Evolutionary conservation across 2,113 vertebrate genomes (phyloP).

Genomic region (Podilymbus podiceps): DNA sequence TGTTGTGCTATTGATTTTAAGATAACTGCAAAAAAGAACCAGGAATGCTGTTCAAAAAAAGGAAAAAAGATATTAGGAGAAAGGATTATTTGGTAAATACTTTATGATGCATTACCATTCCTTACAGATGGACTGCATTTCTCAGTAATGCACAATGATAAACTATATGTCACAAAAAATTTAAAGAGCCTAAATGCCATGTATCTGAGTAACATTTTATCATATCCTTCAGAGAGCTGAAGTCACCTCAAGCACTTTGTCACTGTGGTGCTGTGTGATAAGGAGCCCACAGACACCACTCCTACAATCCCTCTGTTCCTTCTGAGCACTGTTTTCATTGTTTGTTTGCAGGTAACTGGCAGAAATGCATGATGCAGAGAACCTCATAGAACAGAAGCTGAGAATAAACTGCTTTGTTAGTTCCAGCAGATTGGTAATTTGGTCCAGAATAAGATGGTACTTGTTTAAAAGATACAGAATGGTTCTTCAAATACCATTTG

Average conservation of each 20-base stretch:
- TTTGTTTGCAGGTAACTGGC: neutral
- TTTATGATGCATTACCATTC: neutral
- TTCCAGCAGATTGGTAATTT: neutral
- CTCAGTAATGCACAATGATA: neutral
- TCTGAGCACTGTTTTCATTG: neutral
- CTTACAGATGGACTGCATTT: neutral
- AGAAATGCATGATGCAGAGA: neutral
- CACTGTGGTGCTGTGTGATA: neutral
- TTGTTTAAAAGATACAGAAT: neutral
- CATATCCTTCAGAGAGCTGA: neutral
- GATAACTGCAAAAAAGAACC: conserved; percentile 96
- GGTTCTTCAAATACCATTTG: neutral
- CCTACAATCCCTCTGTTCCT: neutral
- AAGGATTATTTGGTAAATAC: neutral
- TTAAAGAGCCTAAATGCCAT: neutral
- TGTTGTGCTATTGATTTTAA: conserved; percentile 96
- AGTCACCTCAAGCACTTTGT: neutral
- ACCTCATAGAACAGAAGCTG: neutral
- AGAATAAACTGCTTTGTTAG: neutral
- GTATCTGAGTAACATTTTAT: neutral
- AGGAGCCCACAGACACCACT: neutral
- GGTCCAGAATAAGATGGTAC: neutral
- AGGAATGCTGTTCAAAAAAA: conserved; percentile 85
- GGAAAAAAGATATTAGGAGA: neutral
- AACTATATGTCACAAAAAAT: neutral